Evolutionary conservation across 1,140 invertebrate genomes (phyloP), one percentile per base, ranked within the genome.

Genomic region (Drosophila bocqueti): DNA sequence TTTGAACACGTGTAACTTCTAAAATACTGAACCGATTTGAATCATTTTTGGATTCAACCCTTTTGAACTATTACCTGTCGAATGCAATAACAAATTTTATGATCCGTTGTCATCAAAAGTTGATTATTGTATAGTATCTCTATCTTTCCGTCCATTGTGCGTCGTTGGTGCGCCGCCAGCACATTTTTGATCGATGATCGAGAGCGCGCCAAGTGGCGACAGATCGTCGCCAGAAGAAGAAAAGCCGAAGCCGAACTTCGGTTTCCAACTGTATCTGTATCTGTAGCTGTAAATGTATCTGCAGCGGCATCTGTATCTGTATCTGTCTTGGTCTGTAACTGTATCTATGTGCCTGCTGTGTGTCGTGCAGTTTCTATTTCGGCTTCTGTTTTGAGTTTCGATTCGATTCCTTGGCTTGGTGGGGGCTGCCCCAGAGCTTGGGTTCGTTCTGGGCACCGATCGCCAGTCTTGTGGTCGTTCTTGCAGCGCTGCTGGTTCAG

Each of bases 401-500:
- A 63, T 63, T 79, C 59, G 74, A 63, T 75, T 75, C 58, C 68
- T 79, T 79, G 66, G 54, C 54, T 57, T 40, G 54, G 36, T 11
- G 54, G 34, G n/a, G 29, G 29, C n/a, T 29, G 47, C 47, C 47
- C 47, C 50, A 52, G 50, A 52, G 29, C 29, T 34, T 36, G 64
- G 58, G 38, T 16, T 36, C 21, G 31, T 42, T 47, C 42, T 47
- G 42, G 58, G 38, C 26, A 49, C 59, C 21, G 60, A 64, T 61
- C 61, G 65, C 52, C 65, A 87, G 84, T 89, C 73, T 84, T 89
- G 72, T 80, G 81, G 62, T 78, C 59, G 59, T 83, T 87, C 84
- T 89, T 87, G 65, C 73, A 78, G 66, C 74, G 54, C 49, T 47
- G 62, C 43, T 68, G 81, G 58, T 87, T 87, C 65, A 87, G 84